Base-by-base conservation (phyloP, 2,888 invertebrate genomes). In the Spialia ferax region DNA sequence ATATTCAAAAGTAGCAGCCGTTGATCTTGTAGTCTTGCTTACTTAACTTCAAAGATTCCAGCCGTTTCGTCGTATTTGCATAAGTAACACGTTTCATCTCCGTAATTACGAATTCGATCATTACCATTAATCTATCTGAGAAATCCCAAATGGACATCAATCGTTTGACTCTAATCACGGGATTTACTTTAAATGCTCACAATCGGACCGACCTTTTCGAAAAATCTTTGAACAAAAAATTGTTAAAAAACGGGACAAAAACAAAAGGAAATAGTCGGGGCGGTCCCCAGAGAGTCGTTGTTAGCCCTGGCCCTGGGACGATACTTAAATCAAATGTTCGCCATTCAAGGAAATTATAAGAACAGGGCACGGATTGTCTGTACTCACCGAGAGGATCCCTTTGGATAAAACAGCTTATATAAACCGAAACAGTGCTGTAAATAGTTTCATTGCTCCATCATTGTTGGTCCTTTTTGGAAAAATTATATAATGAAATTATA, bases 241-340 rank as follows among this genome's bases (percentile, higher is more conserved):
- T 85, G 86, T 87, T 85, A 89, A 91, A 80, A 91, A 89, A 79
- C 82, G 87, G 84, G 81, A 85, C 86, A 87, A 87, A 89, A 91
- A 91, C 88, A 91, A 91, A 90, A 82, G 87, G 84, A 88, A 91
- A 92, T 91, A 91, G 91, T 88, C 87, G 86, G 91, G 91, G 90
- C 87, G 91, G 86, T 88, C 91, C 84, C 86, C 72, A 60, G 86
- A 77, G 91, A 84, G 85, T 82, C 91, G 84, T 91, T 87, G 80
- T 81, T 87, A 84, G 86, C 86, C 87, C 83, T 87, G 88, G 86
- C 86, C 87, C 83, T 87, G 89, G 90, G 91, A 89, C 88, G 89
- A 88, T 89, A 89, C 91, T 92, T 92, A 90, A 91, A 91, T 92
- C 91, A 92, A 92, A 92, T 89, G 91, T 88, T 89, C 89, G 86